phyloP scores from a whole-genome alignment of 2,888 invertebrate species.

The Matsumyia berberina region DNA sequence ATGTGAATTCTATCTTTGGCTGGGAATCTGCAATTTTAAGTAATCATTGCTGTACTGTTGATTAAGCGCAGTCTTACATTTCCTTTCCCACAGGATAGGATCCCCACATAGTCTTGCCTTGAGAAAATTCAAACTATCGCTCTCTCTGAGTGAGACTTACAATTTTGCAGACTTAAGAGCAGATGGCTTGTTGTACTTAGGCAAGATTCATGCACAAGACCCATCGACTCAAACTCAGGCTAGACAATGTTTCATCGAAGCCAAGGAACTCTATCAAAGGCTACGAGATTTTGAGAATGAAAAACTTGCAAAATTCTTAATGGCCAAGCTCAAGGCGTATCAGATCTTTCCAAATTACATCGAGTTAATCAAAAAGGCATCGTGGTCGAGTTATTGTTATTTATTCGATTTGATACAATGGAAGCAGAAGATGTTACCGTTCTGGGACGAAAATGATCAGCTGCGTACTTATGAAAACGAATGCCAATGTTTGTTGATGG shows the following conservation, averaged over 20 bases:
- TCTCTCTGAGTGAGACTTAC: constrained; percentile 43
- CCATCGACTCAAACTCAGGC: constrained; percentile 19
- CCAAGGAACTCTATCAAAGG: constrained; percentile 33
- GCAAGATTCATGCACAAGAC: constrained; percentile 58
- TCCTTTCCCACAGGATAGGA: constrained; percentile 13
- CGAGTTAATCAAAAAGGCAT: constrained; percentile 48
- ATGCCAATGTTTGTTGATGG: constrained; percentile 30
- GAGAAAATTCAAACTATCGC: constrained; percentile 56
- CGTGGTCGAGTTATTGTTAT: constrained; percentile 39
- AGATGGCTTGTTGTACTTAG: constrained; percentile 45
- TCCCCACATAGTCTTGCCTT: constrained; percentile 5
- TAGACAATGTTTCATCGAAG: constrained; percentile 49
- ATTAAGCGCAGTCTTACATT: not conserved
- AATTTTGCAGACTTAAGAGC: constrained; percentile 46
- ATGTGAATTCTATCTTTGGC: constrained; percentile 62
- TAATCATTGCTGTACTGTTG: constrained; percentile 2
- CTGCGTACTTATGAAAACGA: constrained; percentile 15
- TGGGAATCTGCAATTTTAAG: constrained; percentile 63
- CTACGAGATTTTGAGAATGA: constrained; percentile 58
- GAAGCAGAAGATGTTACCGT: constrained; percentile 59
- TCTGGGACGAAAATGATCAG: constrained; percentile 48
- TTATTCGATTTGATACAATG: constrained; percentile 61
- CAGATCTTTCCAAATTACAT: constrained; percentile 63
- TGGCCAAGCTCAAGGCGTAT: constrained; percentile 57
- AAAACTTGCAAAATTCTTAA: constrained; percentile 50